Evolutionary conservation across 2,113 vertebrate genomes (phyloP).

Genomic region (Eulacestoma nigropectus): DNA sequence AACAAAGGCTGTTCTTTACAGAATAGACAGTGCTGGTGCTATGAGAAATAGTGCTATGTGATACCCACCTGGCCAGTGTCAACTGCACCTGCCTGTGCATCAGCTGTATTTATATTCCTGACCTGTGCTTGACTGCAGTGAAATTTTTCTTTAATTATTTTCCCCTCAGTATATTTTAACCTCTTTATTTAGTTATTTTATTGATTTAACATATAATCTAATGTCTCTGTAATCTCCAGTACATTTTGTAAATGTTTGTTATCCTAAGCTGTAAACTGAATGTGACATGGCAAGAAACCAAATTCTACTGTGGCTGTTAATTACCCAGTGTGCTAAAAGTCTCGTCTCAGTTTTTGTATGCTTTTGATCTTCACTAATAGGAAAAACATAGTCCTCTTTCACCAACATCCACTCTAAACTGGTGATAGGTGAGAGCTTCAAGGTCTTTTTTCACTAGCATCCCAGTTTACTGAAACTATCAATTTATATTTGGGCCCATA

Average conservation of each 20-base stretch:
- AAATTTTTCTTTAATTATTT: not conserved
- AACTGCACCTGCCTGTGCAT: not conserved
- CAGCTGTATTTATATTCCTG: not conserved
- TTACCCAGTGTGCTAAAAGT: not conserved
- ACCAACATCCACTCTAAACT: not conserved
- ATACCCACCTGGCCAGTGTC: not conserved
- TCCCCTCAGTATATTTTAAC: not conserved
- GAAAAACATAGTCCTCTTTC: not conserved
- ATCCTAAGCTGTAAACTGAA: conserved; percentile 24
- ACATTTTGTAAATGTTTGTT: conserved; percentile 46
- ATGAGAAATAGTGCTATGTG: not conserved
- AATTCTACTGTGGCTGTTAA: conserved; percentile 21
- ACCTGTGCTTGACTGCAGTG: not conserved
- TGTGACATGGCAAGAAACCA: conserved; percentile 28
- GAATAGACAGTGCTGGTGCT: not conserved
- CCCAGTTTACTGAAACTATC: not conserved
- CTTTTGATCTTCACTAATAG: not conserved
- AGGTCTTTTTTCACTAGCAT: not conserved
- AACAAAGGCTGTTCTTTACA: not conserved
- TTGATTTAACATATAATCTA: conserved; percentile 35
- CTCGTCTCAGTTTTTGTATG: not conserved
- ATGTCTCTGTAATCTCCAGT: conserved; percentile 1
- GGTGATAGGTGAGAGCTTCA: not conserved
- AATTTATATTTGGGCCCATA: not conserved
- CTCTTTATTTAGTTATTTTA: conserved; percentile 30